Conservation (phyloP, 2,113 vertebrate species). For the Ceyx cyanopectus region DNA sequence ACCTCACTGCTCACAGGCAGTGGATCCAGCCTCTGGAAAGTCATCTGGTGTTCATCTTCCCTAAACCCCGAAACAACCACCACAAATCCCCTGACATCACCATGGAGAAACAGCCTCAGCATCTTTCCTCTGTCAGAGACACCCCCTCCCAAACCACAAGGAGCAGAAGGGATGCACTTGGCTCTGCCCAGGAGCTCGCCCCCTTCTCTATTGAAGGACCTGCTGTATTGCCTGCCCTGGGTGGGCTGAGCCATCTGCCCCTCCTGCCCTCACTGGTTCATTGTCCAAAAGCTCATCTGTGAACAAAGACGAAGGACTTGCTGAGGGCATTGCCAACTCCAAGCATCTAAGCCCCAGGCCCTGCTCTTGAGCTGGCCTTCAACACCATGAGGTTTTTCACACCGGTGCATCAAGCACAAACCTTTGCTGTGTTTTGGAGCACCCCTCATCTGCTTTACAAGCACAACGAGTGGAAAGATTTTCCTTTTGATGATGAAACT, state of each 20-base stretch:
- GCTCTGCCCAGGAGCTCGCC: background rate
- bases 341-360: background rate
- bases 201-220: constrained; percentile 17
- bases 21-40: constrained; percentile 49
- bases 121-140: background rate
- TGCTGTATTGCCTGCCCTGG: background rate
- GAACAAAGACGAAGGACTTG: background rate
- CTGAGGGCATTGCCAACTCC: background rate
- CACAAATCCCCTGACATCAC: background rate
- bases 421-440: background rate
- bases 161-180: background rate
- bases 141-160: background rate
- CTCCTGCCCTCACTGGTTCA: background rate
- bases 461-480: background rate
- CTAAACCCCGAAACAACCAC: constrained; percentile 48
- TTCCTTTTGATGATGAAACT: background rate
- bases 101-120: background rate
- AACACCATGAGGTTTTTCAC: background rate
- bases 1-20: background rate
- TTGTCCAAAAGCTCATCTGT: background rate
- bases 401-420: rapidly evolving
- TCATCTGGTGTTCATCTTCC: constrained; percentile 54
- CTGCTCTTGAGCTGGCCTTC: rapidly evolving
- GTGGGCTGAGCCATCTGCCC: background rate
- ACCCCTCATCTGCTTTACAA: background rate